These are phyloP conservation scores for Myotis myotis DNA, from an alignment of 2,797 vertebrate genomes.

Conservation along the genomic window DNA sequence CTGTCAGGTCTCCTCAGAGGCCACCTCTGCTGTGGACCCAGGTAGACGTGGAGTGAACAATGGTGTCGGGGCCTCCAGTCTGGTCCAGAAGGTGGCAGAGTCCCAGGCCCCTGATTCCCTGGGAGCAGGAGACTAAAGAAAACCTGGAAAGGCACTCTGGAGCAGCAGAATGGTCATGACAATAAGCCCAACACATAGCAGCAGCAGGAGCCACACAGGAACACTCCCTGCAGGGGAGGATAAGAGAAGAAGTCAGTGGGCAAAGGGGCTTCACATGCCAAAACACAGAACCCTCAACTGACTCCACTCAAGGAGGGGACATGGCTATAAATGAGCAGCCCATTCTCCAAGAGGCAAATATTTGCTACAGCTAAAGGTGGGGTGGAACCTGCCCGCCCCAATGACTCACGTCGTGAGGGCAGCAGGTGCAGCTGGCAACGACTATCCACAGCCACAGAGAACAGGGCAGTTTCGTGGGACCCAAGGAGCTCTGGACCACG, in stretches of 20 bases:
- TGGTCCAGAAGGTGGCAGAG: not conserved
- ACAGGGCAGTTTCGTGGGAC: constrained; percentile 90
- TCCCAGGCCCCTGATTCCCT: not conserved
- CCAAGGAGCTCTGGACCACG: constrained; percentile 87
- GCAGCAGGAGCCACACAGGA: constrained; percentile 92
- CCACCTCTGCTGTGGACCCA: not conserved
- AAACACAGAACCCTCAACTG: not conserved
- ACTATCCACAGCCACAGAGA: constrained; percentile 96
- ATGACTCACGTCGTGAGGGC: constrained; percentile 88
- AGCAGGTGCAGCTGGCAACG: constrained; percentile 94
- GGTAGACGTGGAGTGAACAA: not conserved
- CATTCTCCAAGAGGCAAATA: not conserved
- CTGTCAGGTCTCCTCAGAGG: not conserved
- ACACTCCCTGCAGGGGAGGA: constrained; percentile 86
- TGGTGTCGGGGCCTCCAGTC: not conserved
- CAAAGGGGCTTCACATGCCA: not conserved
- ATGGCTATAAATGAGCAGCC: not conserved
- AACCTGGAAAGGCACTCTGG: constrained; percentile 88
- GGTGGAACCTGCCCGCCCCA: not conserved
- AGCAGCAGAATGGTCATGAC: constrained; percentile 89
- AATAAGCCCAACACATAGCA: constrained; percentile 89
- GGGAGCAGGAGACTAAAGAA: constrained; percentile 82
- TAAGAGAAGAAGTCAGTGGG: not conserved
- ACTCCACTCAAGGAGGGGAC: not conserved
- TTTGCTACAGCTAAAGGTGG: not conserved